These are phyloP conservation scores for Psittacula echo DNA, from an alignment of 2,797 vertebrate genomes.

Conservation along the genomic window DNA sequence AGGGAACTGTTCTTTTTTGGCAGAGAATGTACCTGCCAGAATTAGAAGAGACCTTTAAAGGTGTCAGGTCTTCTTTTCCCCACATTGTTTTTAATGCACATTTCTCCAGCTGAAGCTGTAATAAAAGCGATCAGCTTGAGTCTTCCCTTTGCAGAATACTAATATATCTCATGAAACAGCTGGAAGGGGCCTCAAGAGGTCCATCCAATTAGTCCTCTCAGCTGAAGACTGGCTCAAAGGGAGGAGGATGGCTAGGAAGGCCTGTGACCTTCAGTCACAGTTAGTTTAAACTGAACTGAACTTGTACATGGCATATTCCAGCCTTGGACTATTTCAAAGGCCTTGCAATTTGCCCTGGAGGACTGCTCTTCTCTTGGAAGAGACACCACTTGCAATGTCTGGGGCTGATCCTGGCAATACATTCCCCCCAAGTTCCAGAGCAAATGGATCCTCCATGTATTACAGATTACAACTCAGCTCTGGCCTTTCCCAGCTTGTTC, in stretches of 20 bases:
- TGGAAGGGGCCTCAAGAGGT: slow-evolving; percentile 32
- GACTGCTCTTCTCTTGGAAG: neutral
- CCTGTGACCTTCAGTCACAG: neutral
- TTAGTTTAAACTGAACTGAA: neutral
- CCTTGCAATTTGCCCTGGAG: neutral
- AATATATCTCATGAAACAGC: slow-evolving; percentile 43
- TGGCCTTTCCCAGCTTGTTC: neutral
- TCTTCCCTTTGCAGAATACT: slow-evolving; percentile 27
- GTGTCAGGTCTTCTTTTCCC: neutral
- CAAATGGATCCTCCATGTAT: neutral
- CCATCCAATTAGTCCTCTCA: slow-evolving; percentile 34
- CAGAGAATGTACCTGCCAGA: slow-evolving; percentile 26
- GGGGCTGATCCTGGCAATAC: neutral
- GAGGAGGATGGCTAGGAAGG: neutral
- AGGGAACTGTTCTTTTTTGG: neutral
- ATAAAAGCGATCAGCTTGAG: slow-evolving; percentile 38
- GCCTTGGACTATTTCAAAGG: neutral
- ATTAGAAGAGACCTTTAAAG: slow-evolving; percentile 43
- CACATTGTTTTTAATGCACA: slow-evolving; percentile 28
- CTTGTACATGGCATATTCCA: neutral
- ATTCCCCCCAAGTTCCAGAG: neutral
- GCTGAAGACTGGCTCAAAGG: neutral
- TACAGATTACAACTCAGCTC: neutral
- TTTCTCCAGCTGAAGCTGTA: slow-evolving; percentile 10
- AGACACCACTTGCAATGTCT: neutral